Conservation (phyloP, 2,113 vertebrate species). For the Phoenicopterus ruber region DNA sequence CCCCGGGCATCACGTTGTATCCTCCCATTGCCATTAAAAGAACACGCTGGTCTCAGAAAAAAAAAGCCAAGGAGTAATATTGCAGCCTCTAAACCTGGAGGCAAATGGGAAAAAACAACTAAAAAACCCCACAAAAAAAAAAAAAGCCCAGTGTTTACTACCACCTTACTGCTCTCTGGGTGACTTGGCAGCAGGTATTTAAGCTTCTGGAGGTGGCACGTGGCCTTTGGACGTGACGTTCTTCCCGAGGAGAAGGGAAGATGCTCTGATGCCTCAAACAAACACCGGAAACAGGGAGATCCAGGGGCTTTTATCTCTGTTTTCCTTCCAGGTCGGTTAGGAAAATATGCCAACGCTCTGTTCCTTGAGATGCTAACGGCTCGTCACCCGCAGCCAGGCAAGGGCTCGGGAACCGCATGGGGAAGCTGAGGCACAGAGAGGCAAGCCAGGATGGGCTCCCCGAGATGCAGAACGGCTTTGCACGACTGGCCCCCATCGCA, state of each 20-base stretch:
- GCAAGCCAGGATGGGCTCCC: background rate
- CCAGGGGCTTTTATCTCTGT: background rate
- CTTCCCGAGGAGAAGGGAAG: background rate
- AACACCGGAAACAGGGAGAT: background rate
- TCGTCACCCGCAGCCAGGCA: background rate
- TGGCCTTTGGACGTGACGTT: background rate
- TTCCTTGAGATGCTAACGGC: background rate
- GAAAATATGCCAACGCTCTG: background rate
- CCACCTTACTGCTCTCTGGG: background rate
- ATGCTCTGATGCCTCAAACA: background rate
- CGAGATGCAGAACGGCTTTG: background rate
- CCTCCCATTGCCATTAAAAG: background rate
- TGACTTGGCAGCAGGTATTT: background rate
- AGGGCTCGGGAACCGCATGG: fast-evolving
- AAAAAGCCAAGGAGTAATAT: background rate
- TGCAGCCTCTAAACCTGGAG: background rate
- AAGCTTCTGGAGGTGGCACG: background rate
- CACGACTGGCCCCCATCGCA: fast-evolving
- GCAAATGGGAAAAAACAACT: background rate
- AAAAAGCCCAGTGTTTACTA: background rate
- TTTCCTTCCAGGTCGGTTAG: background rate
- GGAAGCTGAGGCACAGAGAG: background rate
- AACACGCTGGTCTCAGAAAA: background rate
- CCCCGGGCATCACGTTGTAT: fast-evolving
- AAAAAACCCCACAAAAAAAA: background rate